Percentiles rank a stretch among this genome's conserved stretches.
phyloP scores from a whole-genome alignment of 2,797 vertebrate genomes.

The Halcyon badia region DNA sequence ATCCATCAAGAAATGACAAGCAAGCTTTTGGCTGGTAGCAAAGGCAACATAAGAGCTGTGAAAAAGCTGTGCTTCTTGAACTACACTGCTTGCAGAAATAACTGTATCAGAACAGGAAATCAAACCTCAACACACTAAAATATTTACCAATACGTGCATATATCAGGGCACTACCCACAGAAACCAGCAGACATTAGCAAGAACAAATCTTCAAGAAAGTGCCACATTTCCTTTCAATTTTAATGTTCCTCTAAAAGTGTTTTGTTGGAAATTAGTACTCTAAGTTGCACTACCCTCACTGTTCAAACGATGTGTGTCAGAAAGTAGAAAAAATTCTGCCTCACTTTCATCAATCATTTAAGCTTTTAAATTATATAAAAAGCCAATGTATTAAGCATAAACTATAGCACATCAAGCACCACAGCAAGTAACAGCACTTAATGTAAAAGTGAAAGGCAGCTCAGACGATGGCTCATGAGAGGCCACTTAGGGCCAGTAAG shows the following conservation, averaged over 20 bases:
- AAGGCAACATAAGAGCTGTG: neutral
- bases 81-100: neutral
- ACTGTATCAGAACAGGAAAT: neutral
- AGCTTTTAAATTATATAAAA: neutral
- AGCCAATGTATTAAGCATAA: neutral
- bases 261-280: neutral
- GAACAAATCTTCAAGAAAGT: neutral
- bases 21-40: constrained; percentile 7
- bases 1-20: constrained; percentile 40
- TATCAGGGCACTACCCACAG: neutral
- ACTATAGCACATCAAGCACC: neutral
- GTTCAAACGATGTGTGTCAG: neutral
- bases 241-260: neutral
- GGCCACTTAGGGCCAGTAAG: neutral
- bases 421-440: neutral
- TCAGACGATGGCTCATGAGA: neutral
- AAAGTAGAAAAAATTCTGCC: neutral
- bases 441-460: neutral
- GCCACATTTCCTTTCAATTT: neutral
- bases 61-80: neutral
- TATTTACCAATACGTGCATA: neutral
- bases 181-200: neutral
- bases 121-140: neutral
- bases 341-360: neutral
- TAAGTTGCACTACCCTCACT: neutral